Conservation (phyloP, 2,888 invertebrate species). For the Eupithecia dodoneata region DNA sequence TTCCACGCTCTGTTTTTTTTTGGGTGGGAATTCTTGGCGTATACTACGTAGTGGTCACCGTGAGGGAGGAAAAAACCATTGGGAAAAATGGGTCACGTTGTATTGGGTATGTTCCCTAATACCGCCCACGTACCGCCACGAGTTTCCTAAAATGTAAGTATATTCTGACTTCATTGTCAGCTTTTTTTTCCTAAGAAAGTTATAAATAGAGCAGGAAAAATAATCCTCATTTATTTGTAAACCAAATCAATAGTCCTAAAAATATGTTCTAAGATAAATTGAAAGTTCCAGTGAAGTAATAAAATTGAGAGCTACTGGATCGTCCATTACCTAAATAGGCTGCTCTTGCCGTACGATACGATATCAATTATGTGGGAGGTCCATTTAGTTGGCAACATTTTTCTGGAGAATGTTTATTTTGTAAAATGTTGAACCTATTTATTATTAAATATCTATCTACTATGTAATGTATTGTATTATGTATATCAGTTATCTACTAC, state of each 20-base stretch:
- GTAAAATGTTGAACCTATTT: slow-evolving; percentile 4
- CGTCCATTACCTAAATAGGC: slow-evolving; percentile 68
- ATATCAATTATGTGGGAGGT: slow-evolving; percentile 68
- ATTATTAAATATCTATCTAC: no score
- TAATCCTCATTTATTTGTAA: background rate
- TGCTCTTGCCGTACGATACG: slow-evolving; percentile 55
- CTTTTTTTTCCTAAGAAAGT: background rate
- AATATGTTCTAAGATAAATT: slow-evolving; percentile 47
- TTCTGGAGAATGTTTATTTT: slow-evolving; percentile 12
- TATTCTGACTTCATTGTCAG: background rate
- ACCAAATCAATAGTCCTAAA: background rate
- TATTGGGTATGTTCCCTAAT: no score
- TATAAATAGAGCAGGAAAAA: background rate
- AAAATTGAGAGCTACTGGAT: slow-evolving; percentile 54
- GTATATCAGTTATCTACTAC: no score
- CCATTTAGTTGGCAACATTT: slow-evolving; percentile 51
- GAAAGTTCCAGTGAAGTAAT: slow-evolving; percentile 48
- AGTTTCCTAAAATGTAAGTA: background rate
- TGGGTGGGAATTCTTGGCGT: no score
- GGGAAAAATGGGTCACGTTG: no score
- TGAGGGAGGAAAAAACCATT: no score
- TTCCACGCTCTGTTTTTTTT: no score
- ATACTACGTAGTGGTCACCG: no score
- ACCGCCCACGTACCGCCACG: background rate
- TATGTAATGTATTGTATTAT: no score